Percentiles rank a stretch among this genome's conserved stretches.
Evolutionary conservation across 1,140 invertebrate genomes (phyloP).

Genomic region (Ceratosolen fusciceps): DNA sequence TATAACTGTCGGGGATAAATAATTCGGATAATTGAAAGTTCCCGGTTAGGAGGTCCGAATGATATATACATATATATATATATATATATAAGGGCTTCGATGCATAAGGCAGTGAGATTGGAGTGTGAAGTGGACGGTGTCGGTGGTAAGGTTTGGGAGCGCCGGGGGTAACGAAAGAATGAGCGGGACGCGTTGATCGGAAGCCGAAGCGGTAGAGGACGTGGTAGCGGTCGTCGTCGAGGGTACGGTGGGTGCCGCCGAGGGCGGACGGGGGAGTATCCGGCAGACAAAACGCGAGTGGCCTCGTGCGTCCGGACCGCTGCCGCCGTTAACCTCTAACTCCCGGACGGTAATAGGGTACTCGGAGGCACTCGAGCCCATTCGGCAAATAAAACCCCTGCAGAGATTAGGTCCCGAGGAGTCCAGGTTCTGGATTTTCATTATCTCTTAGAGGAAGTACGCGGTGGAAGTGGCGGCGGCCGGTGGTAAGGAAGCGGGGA

Average conservation of each 20-base stretch:
- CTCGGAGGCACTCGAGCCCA: conserved; percentile 48
- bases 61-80: no score
- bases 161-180: no score
- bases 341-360: conserved; percentile 42
- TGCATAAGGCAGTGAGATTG: background rate
- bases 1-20: no score
- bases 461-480: conserved; percentile 56
- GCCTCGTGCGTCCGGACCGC: background rate
- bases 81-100: no score
- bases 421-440: conserved; percentile 68
- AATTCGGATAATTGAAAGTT: no score
- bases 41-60: no score
- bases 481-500: no score
- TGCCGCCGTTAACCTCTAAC: conserved; percentile 42
- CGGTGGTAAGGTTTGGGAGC: background rate
- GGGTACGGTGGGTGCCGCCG: background rate
- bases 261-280: background rate
- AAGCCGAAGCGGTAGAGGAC: background rate
- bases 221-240: no score
- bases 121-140: no score
- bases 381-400: conserved; percentile 65
- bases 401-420: conserved; percentile 64
- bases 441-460: conserved; percentile 70
- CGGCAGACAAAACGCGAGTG: background rate
- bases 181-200: no score